A percentile compares a stretch with the other conserved stretches of the same genome.
Evolutionary conservation across 2,797 vertebrate genomes (phyloP).

Genomic region (Falco cherrug): DNA sequence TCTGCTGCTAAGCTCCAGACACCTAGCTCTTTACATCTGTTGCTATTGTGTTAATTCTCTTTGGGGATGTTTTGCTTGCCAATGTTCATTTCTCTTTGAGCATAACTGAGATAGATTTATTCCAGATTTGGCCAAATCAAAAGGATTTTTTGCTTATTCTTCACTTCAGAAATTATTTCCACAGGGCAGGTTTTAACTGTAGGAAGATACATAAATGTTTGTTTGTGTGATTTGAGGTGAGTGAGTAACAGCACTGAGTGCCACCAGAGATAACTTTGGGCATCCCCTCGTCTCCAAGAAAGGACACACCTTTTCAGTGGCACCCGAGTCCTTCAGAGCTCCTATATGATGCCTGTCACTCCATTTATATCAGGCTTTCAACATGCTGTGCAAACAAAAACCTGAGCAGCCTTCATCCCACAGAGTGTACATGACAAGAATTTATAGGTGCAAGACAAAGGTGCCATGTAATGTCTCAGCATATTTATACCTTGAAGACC

Average conservation of each 20-base stretch:
- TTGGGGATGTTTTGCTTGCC: neutral
- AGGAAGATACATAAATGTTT: neutral
- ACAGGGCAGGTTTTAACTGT: neutral
- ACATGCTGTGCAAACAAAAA: neutral
- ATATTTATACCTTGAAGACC: neutral
- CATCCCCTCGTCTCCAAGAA: neutral
- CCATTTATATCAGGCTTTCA: neutral
- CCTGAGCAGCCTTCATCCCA: neutral
- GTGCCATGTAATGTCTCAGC: neutral
- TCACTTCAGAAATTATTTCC: neutral
- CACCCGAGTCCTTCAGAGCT: neutral
- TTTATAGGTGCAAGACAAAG: neutral
- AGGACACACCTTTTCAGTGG: neutral
- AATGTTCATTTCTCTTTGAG: neutral
- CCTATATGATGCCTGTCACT: neutral
- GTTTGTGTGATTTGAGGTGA: neutral
- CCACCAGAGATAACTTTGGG: neutral
- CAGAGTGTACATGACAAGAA: neutral
- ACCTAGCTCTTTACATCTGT: neutral
- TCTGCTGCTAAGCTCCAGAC: conserved; percentile 20
- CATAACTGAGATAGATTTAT: neutral
- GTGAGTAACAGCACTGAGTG: neutral
- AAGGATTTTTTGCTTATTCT: neutral
- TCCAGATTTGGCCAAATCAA: neutral
- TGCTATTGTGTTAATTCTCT: conserved; percentile 33